Percentiles rank a stretch among this genome's conserved stretches.
These are phyloP conservation scores for Pristiophorus japonicus DNA, from an alignment of 2,113 vertebrate genomes.

Conservation along the genomic window DNA sequence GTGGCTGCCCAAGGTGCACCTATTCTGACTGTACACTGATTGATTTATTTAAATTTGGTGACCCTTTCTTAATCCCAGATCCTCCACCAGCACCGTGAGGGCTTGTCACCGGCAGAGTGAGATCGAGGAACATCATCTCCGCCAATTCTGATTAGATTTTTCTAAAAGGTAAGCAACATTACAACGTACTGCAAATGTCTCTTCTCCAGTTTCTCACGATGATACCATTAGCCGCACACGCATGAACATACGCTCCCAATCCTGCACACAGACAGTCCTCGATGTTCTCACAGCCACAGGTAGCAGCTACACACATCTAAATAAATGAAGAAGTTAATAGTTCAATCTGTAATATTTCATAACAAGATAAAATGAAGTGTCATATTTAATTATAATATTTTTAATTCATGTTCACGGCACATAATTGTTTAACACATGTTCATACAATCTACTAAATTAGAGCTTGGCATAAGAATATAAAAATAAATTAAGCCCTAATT, in stretches of 20 bases:
- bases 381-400: not conserved
- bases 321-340: conserved; percentile 38
- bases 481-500: not conserved
- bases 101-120: not conserved
- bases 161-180: not conserved
- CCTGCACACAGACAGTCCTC: conserved; percentile 46
- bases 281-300: conserved; percentile 47
- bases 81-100: not conserved
- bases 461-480: not conserved
- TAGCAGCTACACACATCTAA: conserved; percentile 51
- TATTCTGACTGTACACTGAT: not conserved
- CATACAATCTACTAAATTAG: not conserved
- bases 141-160: not conserved
- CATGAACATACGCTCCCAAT: conserved; percentile 51
- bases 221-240: conserved; percentile 46
- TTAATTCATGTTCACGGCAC: not conserved
- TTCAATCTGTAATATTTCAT: not conserved
- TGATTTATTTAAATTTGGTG: not conserved
- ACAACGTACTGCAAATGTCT: conserved; percentile 45
- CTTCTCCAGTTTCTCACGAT: conserved; percentile 45
- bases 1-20: too few relatives aligned
- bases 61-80: not conserved
- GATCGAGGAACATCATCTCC: not conserved
- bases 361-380: not conserved
- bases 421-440: not conserved